Evolutionary conservation across 2,113 vertebrate species (phyloP).

Genomic region (Gnathonemus echidnorhynchus): DNA sequence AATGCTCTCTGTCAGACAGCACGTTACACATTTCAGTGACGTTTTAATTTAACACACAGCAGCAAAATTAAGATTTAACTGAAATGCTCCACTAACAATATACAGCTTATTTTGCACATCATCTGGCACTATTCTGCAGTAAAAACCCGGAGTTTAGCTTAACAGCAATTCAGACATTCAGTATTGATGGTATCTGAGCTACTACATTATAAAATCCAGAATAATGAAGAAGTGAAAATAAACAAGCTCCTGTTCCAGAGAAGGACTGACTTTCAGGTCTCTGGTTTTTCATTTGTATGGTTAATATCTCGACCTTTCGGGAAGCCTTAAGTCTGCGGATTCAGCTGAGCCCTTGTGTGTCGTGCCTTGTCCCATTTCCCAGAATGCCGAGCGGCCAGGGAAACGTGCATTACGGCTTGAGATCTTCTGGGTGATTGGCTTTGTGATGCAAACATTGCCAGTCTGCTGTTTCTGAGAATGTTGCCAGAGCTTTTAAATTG

Average conservation of each 20-base stretch:
- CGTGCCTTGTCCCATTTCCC: background rate
- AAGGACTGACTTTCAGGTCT: background rate
- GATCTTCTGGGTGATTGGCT: background rate
- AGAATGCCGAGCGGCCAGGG: background rate
- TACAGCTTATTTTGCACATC: background rate
- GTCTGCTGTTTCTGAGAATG: background rate
- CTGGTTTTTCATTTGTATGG: background rate
- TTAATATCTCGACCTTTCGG: background rate
- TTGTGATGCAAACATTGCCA: background rate
- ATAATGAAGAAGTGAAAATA: background rate
- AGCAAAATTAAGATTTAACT: background rate
- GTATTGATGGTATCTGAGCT: background rate
- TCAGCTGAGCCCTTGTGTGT: background rate
- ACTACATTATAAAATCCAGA: background rate
- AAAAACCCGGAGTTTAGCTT: background rate
- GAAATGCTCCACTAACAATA: background rate
- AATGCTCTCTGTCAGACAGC: background rate
- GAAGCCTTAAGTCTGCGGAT: background rate
- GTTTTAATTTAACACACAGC: background rate
- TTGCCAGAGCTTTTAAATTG: constrained; percentile 34
- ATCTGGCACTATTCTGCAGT: background rate
- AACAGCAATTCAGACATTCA: background rate
- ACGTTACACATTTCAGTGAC: background rate
- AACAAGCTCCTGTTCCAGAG: background rate
- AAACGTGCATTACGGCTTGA: background rate